Evolutionary conservation across 2,888 invertebrate genomes (phyloP).

Genomic region (Eupithecia insigniata): DNA sequence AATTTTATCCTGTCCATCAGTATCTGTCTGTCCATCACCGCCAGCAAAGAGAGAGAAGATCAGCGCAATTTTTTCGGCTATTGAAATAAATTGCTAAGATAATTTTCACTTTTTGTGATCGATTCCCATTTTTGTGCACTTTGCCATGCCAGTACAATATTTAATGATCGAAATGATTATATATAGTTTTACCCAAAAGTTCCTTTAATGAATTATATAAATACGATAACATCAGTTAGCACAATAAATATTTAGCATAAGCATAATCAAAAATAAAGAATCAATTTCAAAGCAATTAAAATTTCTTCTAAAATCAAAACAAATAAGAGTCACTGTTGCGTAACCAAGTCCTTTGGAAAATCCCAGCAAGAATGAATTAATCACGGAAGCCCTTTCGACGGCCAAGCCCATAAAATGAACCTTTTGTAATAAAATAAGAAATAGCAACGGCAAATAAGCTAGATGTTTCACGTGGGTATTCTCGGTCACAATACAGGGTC

Average conservation of each 20-base stretch:
- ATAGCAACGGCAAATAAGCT: slow-evolving; percentile 50
- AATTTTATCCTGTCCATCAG: too few species aligned
- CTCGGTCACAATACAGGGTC: slow-evolving; percentile 54
- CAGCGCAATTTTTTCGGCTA: too few species aligned
- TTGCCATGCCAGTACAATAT: too few species aligned
- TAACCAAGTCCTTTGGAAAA: slow-evolving; percentile 30
- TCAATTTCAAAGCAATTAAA: slow-evolving; percentile 9
- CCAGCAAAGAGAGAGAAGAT: too few species aligned
- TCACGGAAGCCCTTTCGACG: slow-evolving; percentile 48
- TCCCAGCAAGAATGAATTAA: slow-evolving; percentile 45
- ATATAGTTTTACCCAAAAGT: too few species aligned
- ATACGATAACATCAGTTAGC: not conserved
- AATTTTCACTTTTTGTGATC: too few species aligned
- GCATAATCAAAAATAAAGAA: not conserved
- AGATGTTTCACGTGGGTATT: slow-evolving; percentile 48
- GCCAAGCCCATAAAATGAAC: slow-evolving; percentile 45
- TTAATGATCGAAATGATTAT: too few species aligned
- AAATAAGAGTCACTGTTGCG: slow-evolving; percentile 20
- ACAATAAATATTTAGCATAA: not conserved
- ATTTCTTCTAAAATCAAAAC: slow-evolving; percentile 12
- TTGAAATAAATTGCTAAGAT: too few species aligned
- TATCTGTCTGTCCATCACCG: too few species aligned
- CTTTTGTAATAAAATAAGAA: slow-evolving; percentile 50
- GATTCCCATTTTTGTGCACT: too few species aligned
- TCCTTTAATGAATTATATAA: not conserved